These are phyloP conservation scores for Ciconia stormi DNA, from an alignment of 2,113 vertebrate species.

Conservation along the genomic window DNA sequence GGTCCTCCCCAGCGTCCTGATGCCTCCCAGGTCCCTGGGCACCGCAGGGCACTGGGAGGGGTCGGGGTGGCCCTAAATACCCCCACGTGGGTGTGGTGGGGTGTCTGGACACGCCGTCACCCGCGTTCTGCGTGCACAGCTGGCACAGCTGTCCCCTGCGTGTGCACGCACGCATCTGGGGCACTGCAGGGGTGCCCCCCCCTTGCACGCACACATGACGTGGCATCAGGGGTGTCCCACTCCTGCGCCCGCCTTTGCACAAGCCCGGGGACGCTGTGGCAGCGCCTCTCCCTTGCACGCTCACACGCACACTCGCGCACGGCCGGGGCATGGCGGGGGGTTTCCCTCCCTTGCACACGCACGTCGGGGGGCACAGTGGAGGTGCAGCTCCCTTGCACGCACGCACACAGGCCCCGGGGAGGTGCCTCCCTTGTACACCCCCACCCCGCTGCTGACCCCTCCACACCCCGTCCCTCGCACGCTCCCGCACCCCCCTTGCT, in stretches of 20 bases:
- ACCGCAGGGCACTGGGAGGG: background rate
- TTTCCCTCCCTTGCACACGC: background rate
- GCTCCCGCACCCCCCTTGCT: background rate
- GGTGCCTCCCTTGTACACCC: background rate
- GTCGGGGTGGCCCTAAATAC: background rate
- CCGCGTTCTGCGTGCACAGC: background rate
- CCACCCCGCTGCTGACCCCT: background rate
- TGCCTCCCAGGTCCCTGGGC: background rate
- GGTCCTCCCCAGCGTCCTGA: background rate
- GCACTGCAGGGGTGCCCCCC: background rate
- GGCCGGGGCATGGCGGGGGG: accelerated
- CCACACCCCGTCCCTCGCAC: background rate
- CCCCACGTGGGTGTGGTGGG: accelerated
- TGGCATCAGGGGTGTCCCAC: background rate
- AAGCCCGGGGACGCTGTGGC: background rate
- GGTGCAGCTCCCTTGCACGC: background rate
- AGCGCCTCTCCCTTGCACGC: background rate
- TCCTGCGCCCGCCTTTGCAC: background rate
- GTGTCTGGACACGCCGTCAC: background rate
- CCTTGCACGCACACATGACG: background rate
- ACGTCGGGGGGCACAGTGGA: background rate
- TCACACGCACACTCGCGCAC: background rate
- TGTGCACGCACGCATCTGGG: background rate
- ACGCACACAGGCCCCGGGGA: background rate
- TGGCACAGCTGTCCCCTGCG: background rate